phyloP scores from a whole-genome alignment of 2,797 vertebrate genomes.

The Dermochelys coriacea region DNA sequence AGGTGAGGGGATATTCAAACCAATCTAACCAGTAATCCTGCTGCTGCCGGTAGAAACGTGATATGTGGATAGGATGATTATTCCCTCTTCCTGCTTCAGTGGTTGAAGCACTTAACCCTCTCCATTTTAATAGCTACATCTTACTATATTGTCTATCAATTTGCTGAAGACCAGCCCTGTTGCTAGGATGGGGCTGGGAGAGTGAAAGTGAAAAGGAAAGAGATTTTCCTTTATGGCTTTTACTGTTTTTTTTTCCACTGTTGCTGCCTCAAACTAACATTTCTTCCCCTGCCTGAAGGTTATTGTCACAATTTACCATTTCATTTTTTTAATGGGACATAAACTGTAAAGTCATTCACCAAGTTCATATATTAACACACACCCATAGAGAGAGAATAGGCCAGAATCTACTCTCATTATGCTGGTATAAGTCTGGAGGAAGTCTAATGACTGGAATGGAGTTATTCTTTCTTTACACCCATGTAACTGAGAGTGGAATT shows the following conservation, averaged over 20 bases:
- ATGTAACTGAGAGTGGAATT: neutral
- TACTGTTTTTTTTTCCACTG: neutral
- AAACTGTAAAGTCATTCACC: conserved; percentile 11
- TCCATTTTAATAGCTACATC: neutral
- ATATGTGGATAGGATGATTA: accelerated
- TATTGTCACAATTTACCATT: neutral
- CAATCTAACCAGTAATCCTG: neutral
- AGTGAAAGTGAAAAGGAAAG: neutral
- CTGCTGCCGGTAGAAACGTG: neutral
- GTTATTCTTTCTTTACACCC: neutral
- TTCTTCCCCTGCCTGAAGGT: conserved; percentile 18
- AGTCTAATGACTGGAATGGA: neutral
- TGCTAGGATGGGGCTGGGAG: neutral
- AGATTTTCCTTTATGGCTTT: neutral
- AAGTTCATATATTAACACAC: neutral
- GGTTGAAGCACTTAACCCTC: neutral
- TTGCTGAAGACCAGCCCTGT: neutral
- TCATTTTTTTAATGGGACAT: neutral
- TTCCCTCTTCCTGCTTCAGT: neutral
- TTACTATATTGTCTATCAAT: accelerated
- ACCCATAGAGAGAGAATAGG: neutral
- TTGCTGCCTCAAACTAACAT: neutral
- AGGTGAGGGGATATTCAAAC: neutral
- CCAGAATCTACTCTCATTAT: neutral
- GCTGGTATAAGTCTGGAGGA: neutral